These are phyloP conservation scores for Centrocercus urophasianus DNA, from an alignment of 2,113 vertebrate genomes.

Conservation along the genomic window DNA sequence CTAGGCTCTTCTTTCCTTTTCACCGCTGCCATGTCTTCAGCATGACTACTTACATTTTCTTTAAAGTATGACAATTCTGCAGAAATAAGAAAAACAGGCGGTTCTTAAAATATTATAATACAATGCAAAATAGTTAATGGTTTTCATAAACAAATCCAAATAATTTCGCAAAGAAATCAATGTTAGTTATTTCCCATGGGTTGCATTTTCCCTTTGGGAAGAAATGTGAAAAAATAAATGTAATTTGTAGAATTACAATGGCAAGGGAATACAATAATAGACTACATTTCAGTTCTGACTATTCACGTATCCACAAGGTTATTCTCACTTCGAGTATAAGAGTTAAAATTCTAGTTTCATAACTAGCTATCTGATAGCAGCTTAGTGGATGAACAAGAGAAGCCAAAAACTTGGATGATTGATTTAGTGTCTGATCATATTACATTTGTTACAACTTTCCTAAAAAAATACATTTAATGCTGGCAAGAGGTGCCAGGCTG, in stretches of 20 bases:
- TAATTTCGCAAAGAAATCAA: neutral
- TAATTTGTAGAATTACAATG: neutral
- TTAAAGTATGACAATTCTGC: neutral
- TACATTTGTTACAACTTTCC: slow-evolving; percentile 21
- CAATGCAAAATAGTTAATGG: neutral
- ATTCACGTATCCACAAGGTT: neutral
- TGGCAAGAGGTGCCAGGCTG: neutral
- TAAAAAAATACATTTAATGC: neutral
- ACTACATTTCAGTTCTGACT: neutral
- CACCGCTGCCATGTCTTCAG: accelerated
- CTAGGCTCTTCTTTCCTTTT: neutral
- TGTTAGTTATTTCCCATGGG: neutral
- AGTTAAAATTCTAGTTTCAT: slow-evolving; percentile 22
- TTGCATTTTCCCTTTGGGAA: neutral
- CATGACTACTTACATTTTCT: neutral
- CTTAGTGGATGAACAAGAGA: neutral
- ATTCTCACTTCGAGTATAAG: neutral
- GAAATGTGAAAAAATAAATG: neutral
- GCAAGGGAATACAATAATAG: neutral
- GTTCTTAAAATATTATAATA: neutral
- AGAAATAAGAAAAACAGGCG: neutral
- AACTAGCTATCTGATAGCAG: slow-evolving; percentile 14
- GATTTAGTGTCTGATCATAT: slow-evolving; percentile 41
- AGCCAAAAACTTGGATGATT: slow-evolving; percentile 34
- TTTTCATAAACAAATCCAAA: neutral